phyloP scores from a whole-genome alignment of 2,888 invertebrate genomes.

The Phytoseiulus persimilis region DNA sequence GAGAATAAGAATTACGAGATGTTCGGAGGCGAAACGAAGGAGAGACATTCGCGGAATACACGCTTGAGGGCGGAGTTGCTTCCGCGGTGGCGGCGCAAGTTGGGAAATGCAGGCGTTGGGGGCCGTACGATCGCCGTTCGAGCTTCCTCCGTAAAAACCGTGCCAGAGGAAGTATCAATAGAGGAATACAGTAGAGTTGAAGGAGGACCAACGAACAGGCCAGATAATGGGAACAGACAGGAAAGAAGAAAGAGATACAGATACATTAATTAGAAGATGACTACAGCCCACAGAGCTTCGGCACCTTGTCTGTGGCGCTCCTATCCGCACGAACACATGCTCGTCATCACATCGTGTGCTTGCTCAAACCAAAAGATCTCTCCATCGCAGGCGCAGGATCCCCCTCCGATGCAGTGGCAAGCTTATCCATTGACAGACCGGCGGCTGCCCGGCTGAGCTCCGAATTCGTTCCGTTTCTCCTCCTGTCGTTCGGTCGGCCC shows the following conservation, averaged over 20 bases:
- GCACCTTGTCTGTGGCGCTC: background rate
- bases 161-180: background rate
- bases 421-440: constrained; percentile 54
- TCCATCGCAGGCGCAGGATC: constrained; percentile 29
- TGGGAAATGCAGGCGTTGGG: background rate
- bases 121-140: background rate
- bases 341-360: background rate
- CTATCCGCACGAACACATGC: background rate
- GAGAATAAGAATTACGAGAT: background rate
- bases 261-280: background rate
- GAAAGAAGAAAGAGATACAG: constrained; percentile 11
- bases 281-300: background rate
- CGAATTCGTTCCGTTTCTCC: constrained; percentile 16
- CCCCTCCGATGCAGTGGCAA: background rate
- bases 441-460: constrained; percentile 55
- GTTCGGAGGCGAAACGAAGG: background rate
- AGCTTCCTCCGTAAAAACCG: background rate
- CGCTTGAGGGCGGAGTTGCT: background rate
- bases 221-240: background rate
- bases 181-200: constrained; percentile 6
- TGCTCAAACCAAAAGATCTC: background rate
- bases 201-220: background rate
- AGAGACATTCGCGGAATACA: background rate
- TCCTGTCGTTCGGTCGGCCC: constrained; percentile 42
- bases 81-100: background rate